These are phyloP conservation scores for Parelbella ahira DNA, from an alignment of 2,888 invertebrate species.

Conservation along the genomic window DNA sequence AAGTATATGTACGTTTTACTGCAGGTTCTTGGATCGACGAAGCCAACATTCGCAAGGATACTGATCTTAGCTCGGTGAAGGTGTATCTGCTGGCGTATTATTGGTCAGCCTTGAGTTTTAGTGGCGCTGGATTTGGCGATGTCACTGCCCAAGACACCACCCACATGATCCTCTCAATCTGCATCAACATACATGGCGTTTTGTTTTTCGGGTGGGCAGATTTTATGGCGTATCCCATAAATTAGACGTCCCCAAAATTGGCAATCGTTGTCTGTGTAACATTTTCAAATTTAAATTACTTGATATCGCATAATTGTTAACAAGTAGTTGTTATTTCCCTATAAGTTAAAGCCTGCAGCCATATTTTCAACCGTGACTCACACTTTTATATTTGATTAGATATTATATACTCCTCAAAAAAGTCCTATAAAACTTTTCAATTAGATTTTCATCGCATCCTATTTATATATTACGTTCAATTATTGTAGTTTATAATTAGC, in stretches of 20 bases:
- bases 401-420: no score
- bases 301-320: conserved; percentile 12
- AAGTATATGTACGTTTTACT: no score
- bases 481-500: no score
- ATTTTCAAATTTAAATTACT: conserved; percentile 19
- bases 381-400: no score
- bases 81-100: conserved; percentile 70
- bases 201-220: conserved; percentile 69
- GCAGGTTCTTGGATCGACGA: conserved; percentile 67
- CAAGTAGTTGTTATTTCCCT: no score
- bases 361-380: no score
- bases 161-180: conserved; percentile 64
- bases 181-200: conserved; percentile 65
- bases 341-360: no score
- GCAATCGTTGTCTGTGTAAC: conserved; percentile 3
- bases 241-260: conserved; percentile 26
- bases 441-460: no score
- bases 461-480: no score
- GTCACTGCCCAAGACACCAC: conserved; percentile 62
- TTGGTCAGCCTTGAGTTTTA: conserved; percentile 69
- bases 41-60: conserved; percentile 43
- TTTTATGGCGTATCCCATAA: conserved; percentile 28
- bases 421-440: no score
- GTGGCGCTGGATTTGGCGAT: conserved; percentile 74
- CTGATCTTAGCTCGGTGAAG: conserved; percentile 49